Evolutionary conservation across 2,113 vertebrate species (phyloP), one percentile per base, ranked within the genome.

Genomic region (Campylorhamphus procurvoides): DNA sequence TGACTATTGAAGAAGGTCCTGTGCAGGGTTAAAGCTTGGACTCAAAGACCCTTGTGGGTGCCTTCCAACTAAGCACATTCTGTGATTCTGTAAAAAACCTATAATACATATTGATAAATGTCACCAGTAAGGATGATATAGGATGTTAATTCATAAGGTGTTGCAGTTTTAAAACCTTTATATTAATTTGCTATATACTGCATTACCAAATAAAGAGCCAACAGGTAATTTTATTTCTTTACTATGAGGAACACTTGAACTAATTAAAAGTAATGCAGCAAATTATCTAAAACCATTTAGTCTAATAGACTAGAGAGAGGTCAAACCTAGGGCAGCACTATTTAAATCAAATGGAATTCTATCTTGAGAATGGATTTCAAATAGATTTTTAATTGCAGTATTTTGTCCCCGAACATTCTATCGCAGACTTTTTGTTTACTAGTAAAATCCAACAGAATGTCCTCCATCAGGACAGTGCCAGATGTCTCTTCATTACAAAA

Each of bases 231-330:
- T 33, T 62, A 55, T 94, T 96, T 14, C 29, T 87, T 84, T 84
- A 55, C 67, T 85, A 80, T 24, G 12, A 94, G 37, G 44, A 90
- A 60, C 35, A 33, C 35, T 93, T 75, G n/a, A 73, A 78, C 47
- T 94, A 90, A 87, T 97, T 94, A 96, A 59, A 93, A 87, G 27
- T 72, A 95, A 95, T 89, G 59, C 67, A 90, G 58, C 67, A 94
- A 96, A 96, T 96, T 68, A 94, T 81, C 78, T 92, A 69, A 96
- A 94, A 81, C 18, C 33, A 84, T 91, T 97, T 94, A 92, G 87
- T 91, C 47, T 90, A 91, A 92, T 76, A 89, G 6, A 84, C 39
- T 50, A 85, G 37, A 90, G 66, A 92, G 60, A 53, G 79, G 88
- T 95, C 88, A 97, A 93, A 93, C 55, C 25, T 42, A 71, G 95